phyloP scores from a whole-genome alignment of 2,888 invertebrate genomes.

The Mystacides longicornis region DNA sequence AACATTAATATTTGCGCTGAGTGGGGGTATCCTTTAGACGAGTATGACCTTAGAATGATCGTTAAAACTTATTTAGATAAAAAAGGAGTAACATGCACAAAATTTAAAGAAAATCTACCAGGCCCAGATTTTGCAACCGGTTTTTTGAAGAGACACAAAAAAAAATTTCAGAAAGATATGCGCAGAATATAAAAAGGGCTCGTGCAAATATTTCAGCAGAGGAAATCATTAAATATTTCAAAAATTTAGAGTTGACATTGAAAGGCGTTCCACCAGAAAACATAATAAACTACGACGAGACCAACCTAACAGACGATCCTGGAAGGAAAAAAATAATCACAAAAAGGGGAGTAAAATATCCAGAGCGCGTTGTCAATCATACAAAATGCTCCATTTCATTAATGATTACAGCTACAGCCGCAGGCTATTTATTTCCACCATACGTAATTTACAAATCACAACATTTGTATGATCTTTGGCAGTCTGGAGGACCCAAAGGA shows the following conservation, averaged over 20 bases:
- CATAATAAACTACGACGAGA: no score
- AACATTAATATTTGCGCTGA: no score
- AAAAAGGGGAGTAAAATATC: no score
- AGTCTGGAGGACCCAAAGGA: slow-evolving; percentile 28
- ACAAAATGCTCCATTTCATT: no score
- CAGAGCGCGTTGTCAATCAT: no score
- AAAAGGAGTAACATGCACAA: slow-evolving; percentile 4
- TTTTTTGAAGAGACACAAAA: slow-evolving; percentile 22
- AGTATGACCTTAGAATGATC: slow-evolving; percentile 3
- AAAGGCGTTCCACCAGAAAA: no score
- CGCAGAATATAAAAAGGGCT: slow-evolving; percentile 17
- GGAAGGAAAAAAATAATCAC: no score
- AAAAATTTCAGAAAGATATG: slow-evolving; percentile 12
- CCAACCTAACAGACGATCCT: no score
- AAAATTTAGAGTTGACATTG: slow-evolving; percentile 21
- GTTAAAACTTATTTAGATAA: slow-evolving; percentile 12
- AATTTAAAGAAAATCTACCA: slow-evolving; percentile 24
- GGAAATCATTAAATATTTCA: slow-evolving; percentile 16
- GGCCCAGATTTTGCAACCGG: slow-evolving; percentile 18
- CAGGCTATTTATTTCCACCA: no score
- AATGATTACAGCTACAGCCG: not conserved
- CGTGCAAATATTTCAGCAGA: slow-evolving; percentile 13
- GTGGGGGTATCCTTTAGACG: not conserved
- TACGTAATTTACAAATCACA: no score
- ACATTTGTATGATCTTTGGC: slow-evolving; percentile 29